Percentiles rank a stretch among this genome's conserved stretches.
Conservation (phyloP, 2,888 invertebrate species). For the Crematogaster levior region DNA sequence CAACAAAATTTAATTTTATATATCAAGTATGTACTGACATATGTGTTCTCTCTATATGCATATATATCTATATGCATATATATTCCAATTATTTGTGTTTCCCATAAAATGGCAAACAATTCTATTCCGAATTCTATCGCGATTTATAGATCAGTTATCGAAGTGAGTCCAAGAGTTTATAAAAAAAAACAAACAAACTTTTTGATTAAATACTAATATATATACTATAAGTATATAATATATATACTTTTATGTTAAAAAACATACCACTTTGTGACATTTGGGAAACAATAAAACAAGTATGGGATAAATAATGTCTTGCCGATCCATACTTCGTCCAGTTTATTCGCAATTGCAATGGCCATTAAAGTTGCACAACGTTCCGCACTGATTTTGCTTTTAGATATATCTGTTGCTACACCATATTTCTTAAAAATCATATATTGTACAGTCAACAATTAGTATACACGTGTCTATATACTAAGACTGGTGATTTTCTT, state of each 20-base stretch:
- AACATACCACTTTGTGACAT: conserved; percentile 74
- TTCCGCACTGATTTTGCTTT: conserved; percentile 87
- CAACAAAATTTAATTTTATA: background rate
- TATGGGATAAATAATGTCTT: conserved; percentile 70
- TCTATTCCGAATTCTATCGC: background rate
- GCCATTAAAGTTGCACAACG: conserved; percentile 88
- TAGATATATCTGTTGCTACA: conserved; percentile 83
- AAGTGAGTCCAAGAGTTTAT: background rate
- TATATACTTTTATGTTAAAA: background rate
- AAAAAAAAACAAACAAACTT: conserved; percentile 1
- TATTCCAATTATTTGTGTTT: background rate
- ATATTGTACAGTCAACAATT: background rate
- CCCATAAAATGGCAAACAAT: background rate
- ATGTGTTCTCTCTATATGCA: too few species aligned
- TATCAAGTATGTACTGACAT: background rate
- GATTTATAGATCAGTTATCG: background rate
- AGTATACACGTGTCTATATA: background rate
- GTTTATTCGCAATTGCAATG: conserved; percentile 88
- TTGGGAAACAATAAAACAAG: conserved; percentile 77
- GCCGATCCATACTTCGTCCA: conserved; percentile 90
- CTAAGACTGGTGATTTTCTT: too few species aligned
- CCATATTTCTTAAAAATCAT: conserved; percentile 83
- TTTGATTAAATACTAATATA: too few species aligned
- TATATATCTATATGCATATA: too few species aligned
- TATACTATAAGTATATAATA: too few species aligned